Evolutionary conservation across 2,113 vertebrate species (phyloP).

Genomic region (Mola mola): DNA sequence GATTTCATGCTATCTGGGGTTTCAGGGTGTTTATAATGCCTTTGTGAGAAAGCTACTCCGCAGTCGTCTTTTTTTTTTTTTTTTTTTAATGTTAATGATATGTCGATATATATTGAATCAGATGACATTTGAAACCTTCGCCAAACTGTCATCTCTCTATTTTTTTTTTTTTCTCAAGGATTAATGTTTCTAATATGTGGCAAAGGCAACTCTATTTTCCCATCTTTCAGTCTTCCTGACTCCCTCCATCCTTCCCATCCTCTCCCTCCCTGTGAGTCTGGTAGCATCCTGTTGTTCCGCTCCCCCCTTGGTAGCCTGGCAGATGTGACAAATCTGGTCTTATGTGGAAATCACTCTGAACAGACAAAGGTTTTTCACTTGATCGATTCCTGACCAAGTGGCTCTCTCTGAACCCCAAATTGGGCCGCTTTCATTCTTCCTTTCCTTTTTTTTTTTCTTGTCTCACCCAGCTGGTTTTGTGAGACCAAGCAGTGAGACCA

Average conservation of each 20-base stretch:
- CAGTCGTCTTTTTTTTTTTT: conserved; percentile 1
- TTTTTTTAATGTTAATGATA: conserved; percentile 22
- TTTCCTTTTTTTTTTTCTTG: conserved; percentile 27
- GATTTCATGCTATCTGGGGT: conserved; percentile 71
- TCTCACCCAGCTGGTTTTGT: conserved; percentile 53
- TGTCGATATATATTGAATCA: conserved; percentile 53
- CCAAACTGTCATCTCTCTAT: conserved; percentile 33
- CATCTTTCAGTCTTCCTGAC: conserved; percentile 24
- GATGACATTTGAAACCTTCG: conserved; percentile 33
- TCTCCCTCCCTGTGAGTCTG: conserved; percentile 39
- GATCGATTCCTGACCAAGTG: conserved; percentile 78
- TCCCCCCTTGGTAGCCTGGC: conserved; percentile 66
- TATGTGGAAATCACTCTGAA: conserved; percentile 65
- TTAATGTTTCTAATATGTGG: conserved; percentile 44
- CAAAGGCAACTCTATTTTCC: conserved; percentile 44
- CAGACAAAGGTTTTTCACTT: conserved; percentile 81
- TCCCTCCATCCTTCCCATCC: conserved; percentile 13
- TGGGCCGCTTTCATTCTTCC: conserved; percentile 50
- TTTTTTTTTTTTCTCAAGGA: conserved; percentile 21
- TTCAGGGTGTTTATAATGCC: conserved; percentile 54
- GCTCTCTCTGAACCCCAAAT: conserved; percentile 69
- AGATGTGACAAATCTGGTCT: conserved; percentile 82
- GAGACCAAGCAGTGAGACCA: conserved; percentile 50
- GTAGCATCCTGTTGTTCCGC: conserved; percentile 79
- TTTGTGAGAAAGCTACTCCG: conserved; percentile 54